Evolutionary conservation across 2,113 vertebrate species (phyloP), one percentile per base, ranked within the genome.

Genomic region (Pheucticus melanocephalus): DNA sequence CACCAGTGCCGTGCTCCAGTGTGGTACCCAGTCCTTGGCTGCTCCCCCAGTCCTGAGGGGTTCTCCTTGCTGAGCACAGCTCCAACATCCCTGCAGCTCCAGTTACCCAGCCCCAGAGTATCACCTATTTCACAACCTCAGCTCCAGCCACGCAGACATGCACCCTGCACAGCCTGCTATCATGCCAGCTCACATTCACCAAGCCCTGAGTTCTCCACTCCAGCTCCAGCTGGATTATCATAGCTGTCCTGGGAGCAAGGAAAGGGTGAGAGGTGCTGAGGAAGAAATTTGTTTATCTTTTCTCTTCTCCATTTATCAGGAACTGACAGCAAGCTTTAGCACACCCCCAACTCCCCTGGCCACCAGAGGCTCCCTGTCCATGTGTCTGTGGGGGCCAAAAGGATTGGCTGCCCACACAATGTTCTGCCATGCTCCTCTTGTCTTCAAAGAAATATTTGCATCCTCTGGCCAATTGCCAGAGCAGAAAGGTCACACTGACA

Each of bases 1-100:
- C 0, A 0, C 20, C 16, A 4, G 8, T 1, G 3, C 59, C 5
- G 1, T 10, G 31, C n/a, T 8, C 50, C 44, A 63, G 15, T 1
- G 1, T 45, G 9, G 3, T 9, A 14, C 48, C 48, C 48, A 50
- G 48, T 50, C 48, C 64, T 12, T 37, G 5, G 64, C 72, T 78
- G 73, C 39, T 69, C 22, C 72, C 61, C 8, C 22, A 18, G 33
- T 22, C 33, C 64, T 10, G 14, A 60, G 33, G 33, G 27, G 33
- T 4, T 44, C 72, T 60, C 37, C 72, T 68, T 15, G 71, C 53
- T 51, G 15, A 57, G 51, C 50, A 47, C 37, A 69, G 39, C 39
- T 5, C 6, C 20, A 70, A 9, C 56, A n/a, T 18, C 31, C 35
- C 16, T 0, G 48, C 44, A 20, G 11, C 47, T 48, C 53, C 68